A percentile compares a stretch with the other conserved stretches of the same genome.
phyloP scores from a whole-genome alignment of 2,888 invertebrate species.

The Harmothoe impar region DNA sequence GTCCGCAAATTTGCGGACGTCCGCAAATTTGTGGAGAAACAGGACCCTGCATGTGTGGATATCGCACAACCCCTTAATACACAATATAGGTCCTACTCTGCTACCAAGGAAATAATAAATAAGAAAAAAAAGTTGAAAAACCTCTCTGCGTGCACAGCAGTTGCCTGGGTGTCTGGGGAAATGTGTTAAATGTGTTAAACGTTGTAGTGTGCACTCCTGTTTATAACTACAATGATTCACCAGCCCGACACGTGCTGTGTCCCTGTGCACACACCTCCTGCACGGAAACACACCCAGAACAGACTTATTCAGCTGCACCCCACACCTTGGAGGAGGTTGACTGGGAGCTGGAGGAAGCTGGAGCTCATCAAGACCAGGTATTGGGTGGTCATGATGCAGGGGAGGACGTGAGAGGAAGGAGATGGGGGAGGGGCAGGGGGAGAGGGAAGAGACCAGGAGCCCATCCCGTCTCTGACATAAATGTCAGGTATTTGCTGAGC shows the following conservation, averaged over 20 bases:
- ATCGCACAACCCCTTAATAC: no score
- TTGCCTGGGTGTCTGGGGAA: background rate
- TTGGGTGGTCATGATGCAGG: background rate
- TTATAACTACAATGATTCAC: conserved; percentile 19
- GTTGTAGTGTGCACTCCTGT: background rate
- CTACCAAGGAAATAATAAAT: no score
- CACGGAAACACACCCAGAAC: background rate
- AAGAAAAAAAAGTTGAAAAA: no score
- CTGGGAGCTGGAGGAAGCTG: background rate
- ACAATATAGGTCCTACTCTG: no score
- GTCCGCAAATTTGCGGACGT: no score
- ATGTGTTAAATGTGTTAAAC: background rate
- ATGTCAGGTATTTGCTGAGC: conserved; percentile 43
- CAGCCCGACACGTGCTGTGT: background rate
- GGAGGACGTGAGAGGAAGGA: conserved; percentile 6
- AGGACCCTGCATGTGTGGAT: no score
- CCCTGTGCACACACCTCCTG: background rate
- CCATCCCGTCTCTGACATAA: background rate
- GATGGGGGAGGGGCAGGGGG: conserved; percentile 10
- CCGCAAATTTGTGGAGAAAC: no score
- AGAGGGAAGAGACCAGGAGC: background rate
- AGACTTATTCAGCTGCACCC: background rate
- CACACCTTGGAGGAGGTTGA: background rate
- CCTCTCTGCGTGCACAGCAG: no score
- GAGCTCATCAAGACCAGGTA: background rate